These are phyloP conservation scores for Zoanthus solanderi DNA, from an alignment of 92 coral and sea anemone genomes.

Conservation along the genomic window DNA sequence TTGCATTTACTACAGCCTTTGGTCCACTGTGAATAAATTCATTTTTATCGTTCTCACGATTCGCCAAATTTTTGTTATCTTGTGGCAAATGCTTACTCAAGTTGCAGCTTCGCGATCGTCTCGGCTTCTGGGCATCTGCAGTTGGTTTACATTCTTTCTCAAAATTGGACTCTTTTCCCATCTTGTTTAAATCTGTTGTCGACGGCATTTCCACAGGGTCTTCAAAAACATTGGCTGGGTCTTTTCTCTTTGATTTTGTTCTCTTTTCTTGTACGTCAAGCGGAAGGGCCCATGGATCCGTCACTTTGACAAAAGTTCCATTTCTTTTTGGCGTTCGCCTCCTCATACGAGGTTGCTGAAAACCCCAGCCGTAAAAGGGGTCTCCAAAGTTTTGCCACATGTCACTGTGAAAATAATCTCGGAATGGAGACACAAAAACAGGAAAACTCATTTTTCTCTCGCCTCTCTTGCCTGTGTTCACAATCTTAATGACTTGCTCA, in stretches of 20 bases:
- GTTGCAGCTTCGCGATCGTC: background rate
- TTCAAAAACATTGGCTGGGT: background rate
- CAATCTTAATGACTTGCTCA: background rate
- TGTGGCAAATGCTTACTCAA: background rate
- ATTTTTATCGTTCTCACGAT: background rate
- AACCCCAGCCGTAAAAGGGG: background rate
- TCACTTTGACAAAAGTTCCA: background rate
- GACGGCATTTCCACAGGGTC: background rate
- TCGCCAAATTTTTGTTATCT: background rate
- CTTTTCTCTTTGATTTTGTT: background rate
- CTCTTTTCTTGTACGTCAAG: slow-evolving; percentile 11
- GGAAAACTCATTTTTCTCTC: slow-evolving; percentile 29
- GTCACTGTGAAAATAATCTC: slow-evolving; percentile 6
- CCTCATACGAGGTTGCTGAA: background rate
- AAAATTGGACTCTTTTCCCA: background rate
- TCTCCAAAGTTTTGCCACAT: slow-evolving; percentile 22
- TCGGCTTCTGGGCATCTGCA: background rate
- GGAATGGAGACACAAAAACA: background rate
- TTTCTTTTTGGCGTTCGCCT: background rate
- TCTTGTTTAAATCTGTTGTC: background rate
- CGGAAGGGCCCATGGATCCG: slow-evolving; percentile 1
- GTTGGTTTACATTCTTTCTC: background rate
- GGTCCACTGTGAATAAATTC: background rate
- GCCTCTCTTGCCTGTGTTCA: background rate
- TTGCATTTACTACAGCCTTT: background rate